These are phyloP conservation scores for Upupa epops DNA, from an alignment of 2,113 vertebrate species.

Conservation along the genomic window DNA sequence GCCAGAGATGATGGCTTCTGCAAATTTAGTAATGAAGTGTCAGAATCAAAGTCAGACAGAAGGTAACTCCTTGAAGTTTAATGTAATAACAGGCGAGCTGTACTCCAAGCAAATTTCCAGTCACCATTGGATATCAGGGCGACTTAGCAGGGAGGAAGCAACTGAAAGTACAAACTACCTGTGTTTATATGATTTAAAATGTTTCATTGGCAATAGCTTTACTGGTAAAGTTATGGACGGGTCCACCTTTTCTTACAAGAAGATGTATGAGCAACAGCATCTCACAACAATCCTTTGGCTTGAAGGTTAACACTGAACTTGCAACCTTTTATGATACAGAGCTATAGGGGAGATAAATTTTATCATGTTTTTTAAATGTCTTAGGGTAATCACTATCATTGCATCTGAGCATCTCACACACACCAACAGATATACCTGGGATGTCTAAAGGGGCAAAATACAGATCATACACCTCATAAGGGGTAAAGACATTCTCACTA, in stretches of 20 bases:
- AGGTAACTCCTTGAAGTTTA: not conserved
- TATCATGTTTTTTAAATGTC: not conserved
- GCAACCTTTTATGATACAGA: not conserved
- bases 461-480: not conserved
- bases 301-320: not conserved
- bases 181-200: not conserved
- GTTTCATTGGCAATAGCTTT: not conserved
- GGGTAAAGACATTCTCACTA: not conserved
- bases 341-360: not conserved
- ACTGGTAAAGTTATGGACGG: not conserved
- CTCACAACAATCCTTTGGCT: not conserved
- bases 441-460: not conserved
- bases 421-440: not conserved
- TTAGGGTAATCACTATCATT: not conserved
- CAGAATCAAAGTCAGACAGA: not conserved
- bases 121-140: not conserved
- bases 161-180: not conserved
- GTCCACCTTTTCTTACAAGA: not conserved
- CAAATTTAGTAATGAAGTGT: not conserved
- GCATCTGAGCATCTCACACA: not conserved
- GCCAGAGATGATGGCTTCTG: not conserved
- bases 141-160: not conserved
- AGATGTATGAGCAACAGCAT: not conserved
- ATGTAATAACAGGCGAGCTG: not conserved
- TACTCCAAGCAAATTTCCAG: not conserved